Conservation (phyloP, 1,140 invertebrate genomes). For the Achatina immaculata region DNA sequence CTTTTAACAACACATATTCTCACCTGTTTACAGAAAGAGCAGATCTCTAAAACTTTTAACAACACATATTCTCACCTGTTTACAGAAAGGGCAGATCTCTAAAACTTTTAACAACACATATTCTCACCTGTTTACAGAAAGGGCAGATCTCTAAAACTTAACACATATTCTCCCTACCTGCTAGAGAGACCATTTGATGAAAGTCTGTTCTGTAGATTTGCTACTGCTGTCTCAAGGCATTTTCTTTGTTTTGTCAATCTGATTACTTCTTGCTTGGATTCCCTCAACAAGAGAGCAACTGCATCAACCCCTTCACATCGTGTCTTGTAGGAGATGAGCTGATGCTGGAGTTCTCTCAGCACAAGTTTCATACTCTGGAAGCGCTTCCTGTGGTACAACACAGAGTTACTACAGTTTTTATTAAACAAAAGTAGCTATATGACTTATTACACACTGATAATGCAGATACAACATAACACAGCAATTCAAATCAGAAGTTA, state of each 20-base stretch:
- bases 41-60: too few relatives aligned
- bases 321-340: slow-evolving; percentile 55
- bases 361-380: slow-evolving; percentile 57
- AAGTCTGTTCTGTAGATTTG: slow-evolving; percentile 60
- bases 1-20: too few relatives aligned
- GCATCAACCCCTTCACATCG: slow-evolving; percentile 58
- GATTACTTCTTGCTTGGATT: slow-evolving; percentile 54
- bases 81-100: too few relatives aligned
- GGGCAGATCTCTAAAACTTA: too few relatives aligned
- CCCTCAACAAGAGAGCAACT: slow-evolving; percentile 57
- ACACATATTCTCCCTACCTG: not conserved
- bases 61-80: too few relatives aligned
- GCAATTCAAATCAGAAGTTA: not conserved
- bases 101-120: too few relatives aligned
- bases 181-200: slow-evolving; percentile 49
- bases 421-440: too few relatives aligned
- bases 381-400: slow-evolving; percentile 49
- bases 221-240: slow-evolving; percentile 52
- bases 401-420: too few relatives aligned
- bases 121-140: too few relatives aligned
- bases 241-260: slow-evolving; percentile 47
- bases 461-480: not conserved
- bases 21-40: too few relatives aligned
- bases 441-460: not conserved
- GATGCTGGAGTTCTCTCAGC: slow-evolving; percentile 53